Base-by-base conservation (phyloP, 2,797 vertebrate species). In the Mus caroli region DNA sequence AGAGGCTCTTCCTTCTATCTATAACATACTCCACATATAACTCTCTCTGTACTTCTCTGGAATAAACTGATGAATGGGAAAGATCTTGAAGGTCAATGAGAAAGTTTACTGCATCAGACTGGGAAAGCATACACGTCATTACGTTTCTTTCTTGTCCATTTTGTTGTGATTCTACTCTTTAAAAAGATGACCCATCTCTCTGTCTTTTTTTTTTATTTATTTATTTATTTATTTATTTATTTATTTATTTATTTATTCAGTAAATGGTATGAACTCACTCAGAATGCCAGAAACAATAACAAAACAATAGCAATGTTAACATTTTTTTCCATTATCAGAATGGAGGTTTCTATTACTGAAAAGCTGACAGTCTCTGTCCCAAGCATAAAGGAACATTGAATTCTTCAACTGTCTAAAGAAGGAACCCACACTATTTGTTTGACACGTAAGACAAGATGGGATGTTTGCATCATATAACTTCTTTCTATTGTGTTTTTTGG, bases 41-140 rank as follows among this genome's bases (percentile, higher is more conserved):
- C 9, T n/a, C 96, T 87, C 75, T 76, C 67, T 28, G n/a, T 88
- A 37, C 12, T 71, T 85, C 11, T 91, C 11, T 94, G 31, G 24
- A 43, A 93, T 54, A 50, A 91, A 17, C 4, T 31, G 17, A 90
- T 34, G 9, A 69, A 62, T 80, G 11, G 13, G 24, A 82, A 71
- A 62, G 20, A 71, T 13, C 11, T 11, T 77, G 19, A 20, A 58
- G 1, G 17, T 26, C 1, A 3, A 52, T 22, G 60, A 24, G 19
- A 40, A 31, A 1, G 60, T 92, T 77, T 19, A 37, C 26, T 73
- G 64, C 24, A 15, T 54, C 31, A 73, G 7, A 76, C 12, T 73
- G 14, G 86, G 15, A 69, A 83, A 22, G n/a, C 28, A 69, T n/a
- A 37, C 2, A 31, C 24, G 2, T 54, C 46, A 31, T 24, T 92